phyloP scores from a whole-genome alignment of 1,140 invertebrate genomes.

The Phymastichus coffea region DNA sequence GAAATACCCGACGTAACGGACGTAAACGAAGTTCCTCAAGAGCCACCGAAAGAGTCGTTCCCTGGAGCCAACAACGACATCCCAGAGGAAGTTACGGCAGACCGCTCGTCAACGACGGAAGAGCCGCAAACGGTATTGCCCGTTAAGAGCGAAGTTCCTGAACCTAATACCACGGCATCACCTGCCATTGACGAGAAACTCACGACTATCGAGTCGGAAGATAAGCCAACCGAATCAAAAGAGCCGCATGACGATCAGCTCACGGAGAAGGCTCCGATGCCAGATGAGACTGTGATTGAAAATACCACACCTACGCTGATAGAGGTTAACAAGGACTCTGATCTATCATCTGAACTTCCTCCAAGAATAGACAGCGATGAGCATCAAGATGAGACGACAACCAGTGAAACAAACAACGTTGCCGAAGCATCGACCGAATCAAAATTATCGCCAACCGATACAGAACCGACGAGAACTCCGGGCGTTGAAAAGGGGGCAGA shows the following conservation, averaged over 20 bases:
- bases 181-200: conserved; percentile 9
- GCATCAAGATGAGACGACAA: background rate
- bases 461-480: background rate
- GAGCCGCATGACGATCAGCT: background rate
- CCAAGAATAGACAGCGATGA: background rate
- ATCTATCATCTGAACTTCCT: conserved; percentile 1
- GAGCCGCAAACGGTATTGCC: conserved; percentile 3
- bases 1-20: conserved; percentile 24
- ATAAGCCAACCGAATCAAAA: conserved; percentile 20
- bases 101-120: background rate
- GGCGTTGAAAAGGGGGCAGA: background rate
- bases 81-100: conserved; percentile 31
- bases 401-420: background rate
- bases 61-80: conserved; percentile 49
- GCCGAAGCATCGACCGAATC: too few species aligned
- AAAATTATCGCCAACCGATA: background rate
- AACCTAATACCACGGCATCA: conserved; percentile 25
- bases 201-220: background rate
- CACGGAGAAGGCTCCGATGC: background rate
- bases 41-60: conserved; percentile 13
- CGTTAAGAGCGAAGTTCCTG: conserved; percentile 16
- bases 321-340: too few species aligned
- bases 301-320: background rate
- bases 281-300: conserved; percentile 7
- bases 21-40: background rate